Evolutionary conservation across 2,797 vertebrate genomes (phyloP), one percentile per base, ranked within the genome.

Genomic region (Intellagama lesueurii): DNA sequence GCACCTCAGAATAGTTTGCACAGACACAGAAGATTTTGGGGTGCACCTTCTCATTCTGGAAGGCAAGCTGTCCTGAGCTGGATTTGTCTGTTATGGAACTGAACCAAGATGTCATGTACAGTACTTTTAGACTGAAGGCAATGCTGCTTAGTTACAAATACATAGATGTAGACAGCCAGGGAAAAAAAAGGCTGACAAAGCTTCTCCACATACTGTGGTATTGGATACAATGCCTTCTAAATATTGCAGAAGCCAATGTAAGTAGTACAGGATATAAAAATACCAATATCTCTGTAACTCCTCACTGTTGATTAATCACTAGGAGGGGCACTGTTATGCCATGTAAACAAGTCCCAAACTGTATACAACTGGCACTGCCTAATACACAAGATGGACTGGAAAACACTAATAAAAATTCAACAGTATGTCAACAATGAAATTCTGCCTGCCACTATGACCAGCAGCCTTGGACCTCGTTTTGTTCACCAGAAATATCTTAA

Each of bases 401-500:
- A 69, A 83, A 73, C 69, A 77, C 26, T 14, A 2, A 32, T 87
- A 83, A 89, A 52, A 76, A 17, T 0, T 32, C n/a, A 70, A 76
- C 49, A 49, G 32, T 91, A 91, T 83, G 86, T 90, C 85, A 89
- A 94, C 32, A 93, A 93, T 87, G 44, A 76, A 94, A 93, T 85
- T 95, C 86, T 89, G 87, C 0, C 0, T 89, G 81, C 77, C 91
- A 82, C 44, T 11, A 83, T 88, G 91, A 94, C 88, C 91, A 85
- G 64, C 73, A 86, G 66, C 75, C 90, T 87, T 90, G 87, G 88
- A 78, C 92, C 90, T 72, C 82, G 88, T 66, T 85, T 44, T 89
- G n/a, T 89, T 91, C 86, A 90, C 14, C 88, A 88, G 91, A 69
- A 0, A 12, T 32, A 56, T 73, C 70, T 68, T 94, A 90, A 76